Conservation (phyloP, 2,113 vertebrate genomes). For the Tringa solitaria region DNA sequence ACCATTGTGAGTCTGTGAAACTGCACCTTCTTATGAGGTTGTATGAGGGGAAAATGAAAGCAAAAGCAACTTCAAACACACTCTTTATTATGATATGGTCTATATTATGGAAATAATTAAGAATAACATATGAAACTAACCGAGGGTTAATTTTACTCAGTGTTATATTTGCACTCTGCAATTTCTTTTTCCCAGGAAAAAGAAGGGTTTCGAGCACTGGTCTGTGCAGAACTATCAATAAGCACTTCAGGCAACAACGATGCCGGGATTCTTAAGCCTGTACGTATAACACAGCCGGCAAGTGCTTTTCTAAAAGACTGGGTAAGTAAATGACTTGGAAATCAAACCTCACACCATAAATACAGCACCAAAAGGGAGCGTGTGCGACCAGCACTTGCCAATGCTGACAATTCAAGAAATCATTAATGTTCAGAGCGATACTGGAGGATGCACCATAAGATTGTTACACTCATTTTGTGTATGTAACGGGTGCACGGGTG, state of each 20-base stretch:
- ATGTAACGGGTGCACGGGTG: not conserved
- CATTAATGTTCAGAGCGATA: not conserved
- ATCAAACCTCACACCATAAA: not conserved
- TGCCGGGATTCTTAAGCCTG: not conserved
- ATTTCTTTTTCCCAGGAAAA: not conserved
- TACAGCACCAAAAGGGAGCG: not conserved
- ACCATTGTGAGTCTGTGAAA: not conserved
- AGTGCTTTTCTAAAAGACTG: not conserved
- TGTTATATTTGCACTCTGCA: not conserved
- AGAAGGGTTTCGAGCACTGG: not conserved
- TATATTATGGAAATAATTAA: not conserved
- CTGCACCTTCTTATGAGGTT: not conserved
- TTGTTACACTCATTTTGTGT: not conserved
- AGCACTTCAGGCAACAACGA: not conserved
- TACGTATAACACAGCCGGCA: not conserved
- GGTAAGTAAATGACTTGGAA: not conserved
- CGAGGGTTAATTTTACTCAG: not conserved
- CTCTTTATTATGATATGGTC: not conserved
- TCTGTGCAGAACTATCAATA: not conserved
- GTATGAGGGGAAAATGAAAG: not conserved
- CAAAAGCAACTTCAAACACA: not conserved
- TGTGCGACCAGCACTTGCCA: not conserved
- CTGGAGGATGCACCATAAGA: fast-evolving
- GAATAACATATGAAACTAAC: not conserved
- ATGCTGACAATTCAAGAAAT: not conserved